Evolutionary conservation across 2,113 vertebrate species (phyloP), one percentile per base, ranked within the genome.

Genomic region (Agapornis roseicollis): DNA sequence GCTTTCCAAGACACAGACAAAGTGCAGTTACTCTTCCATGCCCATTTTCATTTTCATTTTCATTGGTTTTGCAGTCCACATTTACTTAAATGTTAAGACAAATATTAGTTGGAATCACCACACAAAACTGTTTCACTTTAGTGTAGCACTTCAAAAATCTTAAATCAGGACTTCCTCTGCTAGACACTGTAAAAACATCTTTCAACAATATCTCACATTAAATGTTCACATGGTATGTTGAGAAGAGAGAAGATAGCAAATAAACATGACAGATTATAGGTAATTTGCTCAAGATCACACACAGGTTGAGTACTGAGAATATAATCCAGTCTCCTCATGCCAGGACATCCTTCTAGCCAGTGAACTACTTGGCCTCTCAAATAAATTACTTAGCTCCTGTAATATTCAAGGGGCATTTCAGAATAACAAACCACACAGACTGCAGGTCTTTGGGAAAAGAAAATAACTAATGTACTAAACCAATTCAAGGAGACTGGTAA

Each of bases 401-500:
- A 82, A 87, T 49, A 78, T 35, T 49, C 58, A 69, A 78, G 17
- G 17, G 65, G 28, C 77, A 17, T 87, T 87, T 72, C 68, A 80
- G 41, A 79, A 55, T 37, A 89, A 85, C 37, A 71, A 80, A 66
- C 13, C 29, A 49, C 52, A 70, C 20, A 78, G 64, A 78, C 73
- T 8, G 46, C 25, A 81, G 23, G 20, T 81, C 65, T 89, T 83
- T n/a, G 53, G 19, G 25, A 80, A 90, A 85, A 91, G 20, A 74
- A 93, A 81, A 70, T 69, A 97, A 90, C 49, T 65, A 35, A 92
- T 49, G 41, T 41, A 41, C 56, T 56, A 82, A 61, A 63, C 73
- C 95, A 89, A 97, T 95, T 82, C n/a, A 69, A 88, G 44, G 24
- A 83, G 93, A 90, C 82, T 93, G 83, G 46, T 85, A 60, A 90